These are phyloP conservation scores for Scaptomyza polygonia DNA, from an alignment of 2,888 invertebrate genomes.

Conservation along the genomic window DNA sequence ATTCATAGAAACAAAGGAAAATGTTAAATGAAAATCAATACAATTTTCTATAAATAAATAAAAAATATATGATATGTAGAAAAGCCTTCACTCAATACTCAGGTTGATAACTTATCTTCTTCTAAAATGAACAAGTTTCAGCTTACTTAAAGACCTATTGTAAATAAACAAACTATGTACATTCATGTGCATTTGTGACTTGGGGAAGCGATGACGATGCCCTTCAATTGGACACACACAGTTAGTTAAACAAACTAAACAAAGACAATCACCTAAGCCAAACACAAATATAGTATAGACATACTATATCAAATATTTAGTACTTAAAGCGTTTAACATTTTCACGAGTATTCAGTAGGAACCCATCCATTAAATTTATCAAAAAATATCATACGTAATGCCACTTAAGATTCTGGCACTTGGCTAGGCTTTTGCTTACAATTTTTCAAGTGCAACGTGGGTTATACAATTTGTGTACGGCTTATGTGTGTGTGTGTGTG, in stretches of 20 bases:
- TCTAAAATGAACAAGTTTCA: background rate
- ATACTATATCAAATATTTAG: conserved; percentile 22
- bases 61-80: too few species aligned
- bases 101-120: too few species aligned
- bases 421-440: conserved; percentile 15
- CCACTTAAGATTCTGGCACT: conserved; percentile 63
- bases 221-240: conserved; percentile 38
- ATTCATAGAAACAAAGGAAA: too few species aligned
- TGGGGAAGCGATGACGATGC: conserved; percentile 17
- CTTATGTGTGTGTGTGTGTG: too few species aligned
- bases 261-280: conserved; percentile 8
- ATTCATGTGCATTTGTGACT: background rate
- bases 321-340: background rate
- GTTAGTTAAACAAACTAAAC: conserved; percentile 36
- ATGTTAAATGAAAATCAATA: too few species aligned
- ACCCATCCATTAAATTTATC: conserved; percentile 70
- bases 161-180: background rate
- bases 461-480: conserved; percentile 48
- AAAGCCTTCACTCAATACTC: too few species aligned
- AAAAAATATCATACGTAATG: conserved; percentile 58
- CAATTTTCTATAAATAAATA: too few species aligned
- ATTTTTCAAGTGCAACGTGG: conserved; percentile 44
- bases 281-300: background rate
- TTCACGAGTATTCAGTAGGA: conserved; percentile 27
- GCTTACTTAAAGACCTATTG: background rate